phyloP scores from a whole-genome alignment of 2,888 invertebrate species.

The Stenichneumon culpator region DNA sequence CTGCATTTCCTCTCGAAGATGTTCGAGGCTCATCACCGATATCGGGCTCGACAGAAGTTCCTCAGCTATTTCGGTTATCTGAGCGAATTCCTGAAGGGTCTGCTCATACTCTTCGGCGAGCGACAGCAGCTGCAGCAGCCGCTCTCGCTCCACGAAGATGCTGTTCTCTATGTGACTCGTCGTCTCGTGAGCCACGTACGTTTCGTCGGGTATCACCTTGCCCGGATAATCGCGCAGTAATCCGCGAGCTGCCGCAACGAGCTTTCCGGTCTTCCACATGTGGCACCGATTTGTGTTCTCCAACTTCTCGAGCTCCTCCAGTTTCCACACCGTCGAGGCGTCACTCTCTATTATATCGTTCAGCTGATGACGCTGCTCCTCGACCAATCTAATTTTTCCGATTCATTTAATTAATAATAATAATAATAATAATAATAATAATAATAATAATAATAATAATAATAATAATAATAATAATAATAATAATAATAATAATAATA shows the following conservation, averaged over 20 bases:
- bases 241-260: slow-evolving; percentile 88
- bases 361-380: slow-evolving; percentile 84
- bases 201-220: slow-evolving; percentile 89
- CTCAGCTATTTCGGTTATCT: slow-evolving; percentile 94
- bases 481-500: too few species aligned
- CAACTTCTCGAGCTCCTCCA: slow-evolving; percentile 90
- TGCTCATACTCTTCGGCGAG: slow-evolving; percentile 95
- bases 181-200: slow-evolving; percentile 89
- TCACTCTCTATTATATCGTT: slow-evolving; percentile 88
- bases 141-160: slow-evolving; percentile 91
- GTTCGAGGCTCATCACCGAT: slow-evolving; percentile 90
- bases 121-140: slow-evolving; percentile 90
- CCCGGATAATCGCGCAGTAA: slow-evolving; percentile 90
- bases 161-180: slow-evolving; percentile 90
- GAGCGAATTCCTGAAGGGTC: slow-evolving; percentile 94
- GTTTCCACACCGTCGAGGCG: slow-evolving; percentile 89
- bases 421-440: not conserved
- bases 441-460: not conserved
- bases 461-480: too few species aligned
- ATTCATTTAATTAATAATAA: not conserved
- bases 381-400: slow-evolving; percentile 74
- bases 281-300: slow-evolving; percentile 89
- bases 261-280: slow-evolving; percentile 87
- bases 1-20: slow-evolving; percentile 95
- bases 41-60: slow-evolving; percentile 92